Conservation (phyloP, 1,140 invertebrate species). For the Pseudachorutes palmiensis region DNA sequence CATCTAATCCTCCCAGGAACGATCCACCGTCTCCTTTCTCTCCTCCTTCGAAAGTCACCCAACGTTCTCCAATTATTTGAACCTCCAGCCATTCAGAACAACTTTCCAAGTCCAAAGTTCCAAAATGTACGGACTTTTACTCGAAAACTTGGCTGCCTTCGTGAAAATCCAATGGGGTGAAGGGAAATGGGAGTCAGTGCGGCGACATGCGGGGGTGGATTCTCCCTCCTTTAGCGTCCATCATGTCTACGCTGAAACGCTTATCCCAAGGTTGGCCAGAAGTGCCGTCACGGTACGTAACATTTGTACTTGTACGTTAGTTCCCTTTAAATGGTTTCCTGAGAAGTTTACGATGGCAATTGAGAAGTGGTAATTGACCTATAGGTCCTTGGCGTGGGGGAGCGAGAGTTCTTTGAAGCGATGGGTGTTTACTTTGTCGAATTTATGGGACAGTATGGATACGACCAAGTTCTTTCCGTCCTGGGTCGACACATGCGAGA, state of each 20-base stretch:
- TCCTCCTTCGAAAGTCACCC: no score
- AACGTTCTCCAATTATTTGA: no score
- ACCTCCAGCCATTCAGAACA: no score
- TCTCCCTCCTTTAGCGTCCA: conserved; percentile 82
- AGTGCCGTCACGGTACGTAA: conserved; percentile 71
- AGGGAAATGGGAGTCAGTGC: conserved; percentile 79
- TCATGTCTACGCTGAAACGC: conserved; percentile 82
- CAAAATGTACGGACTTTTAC: conserved; percentile 83
- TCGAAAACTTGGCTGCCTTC: conserved; percentile 87
- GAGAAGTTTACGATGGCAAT: no score
- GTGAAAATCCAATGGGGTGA: conserved; percentile 83
- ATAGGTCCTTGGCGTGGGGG: conserved; percentile 54
- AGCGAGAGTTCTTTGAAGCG: conserved; percentile 77
- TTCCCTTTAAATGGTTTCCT: not conserved
- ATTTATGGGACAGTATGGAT: conserved; percentile 85
- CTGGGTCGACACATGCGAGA: conserved; percentile 86
- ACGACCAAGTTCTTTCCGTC: conserved; percentile 80
- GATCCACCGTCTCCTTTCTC: not conserved
- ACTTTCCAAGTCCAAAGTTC: no score
- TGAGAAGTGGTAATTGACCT: no score
- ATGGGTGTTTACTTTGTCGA: conserved; percentile 85
- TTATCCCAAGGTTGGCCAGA: conserved; percentile 72
- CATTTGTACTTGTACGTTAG: not conserved
- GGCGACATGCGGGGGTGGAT: conserved; percentile 69
- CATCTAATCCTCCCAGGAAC: not conserved